Percentiles rank a stretch among this genome's conserved stretches.
Evolutionary conservation across 2,797 vertebrate species (phyloP).

Genomic region (Crocodylus rhombifer): DNA sequence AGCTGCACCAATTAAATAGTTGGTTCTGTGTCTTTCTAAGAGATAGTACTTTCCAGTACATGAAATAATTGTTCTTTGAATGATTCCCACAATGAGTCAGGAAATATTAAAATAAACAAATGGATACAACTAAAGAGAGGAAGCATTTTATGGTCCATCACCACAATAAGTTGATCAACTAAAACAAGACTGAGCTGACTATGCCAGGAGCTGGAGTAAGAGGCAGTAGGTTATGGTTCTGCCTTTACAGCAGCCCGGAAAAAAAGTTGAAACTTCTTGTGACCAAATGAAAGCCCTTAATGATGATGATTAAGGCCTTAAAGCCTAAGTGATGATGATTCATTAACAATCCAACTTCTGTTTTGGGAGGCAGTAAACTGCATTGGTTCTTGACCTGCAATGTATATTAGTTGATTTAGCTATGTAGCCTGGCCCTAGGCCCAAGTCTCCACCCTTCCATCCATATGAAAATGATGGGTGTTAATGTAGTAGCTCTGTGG

Average conservation of each 20-base stretch:
- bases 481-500: not conserved
- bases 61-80: not conserved
- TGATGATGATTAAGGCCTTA: no score
- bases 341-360: not conserved
- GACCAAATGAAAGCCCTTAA: not conserved
- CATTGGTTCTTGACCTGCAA: not conserved
- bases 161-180: not conserved
- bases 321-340: not conserved
- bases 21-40: not conserved
- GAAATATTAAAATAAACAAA: not conserved
- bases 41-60: rapidly evolving
- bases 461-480: not conserved
- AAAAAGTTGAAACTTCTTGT: not conserved
- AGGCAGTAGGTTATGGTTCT: not conserved
- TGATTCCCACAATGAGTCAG: not conserved
- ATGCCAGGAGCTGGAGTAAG: not conserved
- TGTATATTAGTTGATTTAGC: rapidly evolving
- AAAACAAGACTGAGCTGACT: not conserved
- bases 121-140: not conserved
- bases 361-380: not conserved
- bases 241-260: not conserved
- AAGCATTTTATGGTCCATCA: not conserved
- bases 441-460: not conserved
- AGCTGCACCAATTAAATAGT: not conserved
- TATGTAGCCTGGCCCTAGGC: not conserved